phyloP scores from a whole-genome alignment of 2,113 vertebrate genomes.

The Mirza zaza region DNA sequence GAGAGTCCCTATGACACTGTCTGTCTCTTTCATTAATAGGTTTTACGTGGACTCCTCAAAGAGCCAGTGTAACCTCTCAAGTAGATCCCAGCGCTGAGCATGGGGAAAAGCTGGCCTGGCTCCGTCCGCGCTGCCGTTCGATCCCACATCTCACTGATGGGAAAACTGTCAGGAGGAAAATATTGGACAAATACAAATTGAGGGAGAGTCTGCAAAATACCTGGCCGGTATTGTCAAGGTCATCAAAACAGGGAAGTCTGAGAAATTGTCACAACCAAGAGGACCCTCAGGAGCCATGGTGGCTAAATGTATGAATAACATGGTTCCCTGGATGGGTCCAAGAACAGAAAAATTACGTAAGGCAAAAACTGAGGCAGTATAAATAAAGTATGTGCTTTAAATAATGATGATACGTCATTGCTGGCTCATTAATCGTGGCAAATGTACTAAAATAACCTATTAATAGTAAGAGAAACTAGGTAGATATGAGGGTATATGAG shows the following conservation, averaged over 20 bases:
- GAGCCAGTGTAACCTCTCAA: rapidly evolving
- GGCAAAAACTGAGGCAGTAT: background rate
- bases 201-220: background rate
- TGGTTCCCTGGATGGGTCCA: too few species aligned
- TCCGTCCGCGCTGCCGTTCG: background rate
- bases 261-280: background rate
- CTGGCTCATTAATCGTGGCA: background rate
- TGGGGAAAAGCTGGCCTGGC: rapidly evolving
- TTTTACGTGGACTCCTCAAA: background rate
- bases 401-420: background rate
- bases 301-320: background rate
- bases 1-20: background rate
- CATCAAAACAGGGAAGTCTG: background rate
- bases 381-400: background rate
- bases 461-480: background rate
- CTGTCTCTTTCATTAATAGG: background rate
- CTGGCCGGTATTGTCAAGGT: background rate
- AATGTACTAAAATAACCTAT: background rate
- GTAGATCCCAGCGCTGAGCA: rapidly evolving
- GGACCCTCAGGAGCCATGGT: background rate
- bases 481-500: too few species aligned
- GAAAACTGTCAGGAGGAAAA: background rate
- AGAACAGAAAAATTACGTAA: background rate
- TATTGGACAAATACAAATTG: background rate
- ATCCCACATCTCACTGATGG: rapidly evolving